A percentile compares a stretch with the other conserved stretches of the same genome.
phyloP scores from a whole-genome alignment of 2,888 invertebrate species.

The Clostera curtula region DNA sequence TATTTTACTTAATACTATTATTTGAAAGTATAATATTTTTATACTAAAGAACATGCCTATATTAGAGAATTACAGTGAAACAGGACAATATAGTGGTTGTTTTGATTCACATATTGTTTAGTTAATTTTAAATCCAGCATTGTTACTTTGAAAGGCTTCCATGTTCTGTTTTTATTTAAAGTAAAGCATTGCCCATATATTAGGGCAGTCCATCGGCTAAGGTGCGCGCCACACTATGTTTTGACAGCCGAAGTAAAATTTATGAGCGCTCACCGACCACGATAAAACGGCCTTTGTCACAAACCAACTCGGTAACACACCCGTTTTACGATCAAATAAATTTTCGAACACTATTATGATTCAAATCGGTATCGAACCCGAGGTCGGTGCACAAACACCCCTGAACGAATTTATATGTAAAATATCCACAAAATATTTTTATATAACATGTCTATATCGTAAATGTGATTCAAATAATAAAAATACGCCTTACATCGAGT shows the following conservation, averaged over 20 bases:
- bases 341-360: conserved; percentile 72
- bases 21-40: too few species aligned
- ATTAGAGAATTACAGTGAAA: too few species aligned
- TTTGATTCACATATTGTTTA: too few species aligned
- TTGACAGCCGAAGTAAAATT: conserved; percentile 69
- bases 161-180: conserved; percentile 14
- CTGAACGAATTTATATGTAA: conserved; percentile 47
- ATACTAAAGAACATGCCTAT: too few species aligned
- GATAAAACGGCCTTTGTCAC: conserved; percentile 69
- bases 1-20: too few species aligned
- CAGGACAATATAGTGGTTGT: too few species aligned
- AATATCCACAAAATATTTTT: conserved; percentile 56
- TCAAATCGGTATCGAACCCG: conserved; percentile 64
- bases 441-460: conserved; percentile 42
- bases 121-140: too few species aligned
- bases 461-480: conserved; percentile 22
- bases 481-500: too few species aligned
- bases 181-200: conserved; percentile 18
- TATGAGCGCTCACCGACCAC: conserved; percentile 58
- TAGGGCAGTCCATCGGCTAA: conserved; percentile 21
- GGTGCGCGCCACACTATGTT: conserved; percentile 39
- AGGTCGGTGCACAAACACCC: conserved; percentile 62
- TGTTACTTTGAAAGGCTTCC: too few species aligned
- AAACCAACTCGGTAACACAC: conserved; percentile 58
- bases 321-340: conserved; percentile 71